phyloP scores from a whole-genome alignment of 1,140 invertebrate genomes.

The Proctacanthus coquilletti region DNA sequence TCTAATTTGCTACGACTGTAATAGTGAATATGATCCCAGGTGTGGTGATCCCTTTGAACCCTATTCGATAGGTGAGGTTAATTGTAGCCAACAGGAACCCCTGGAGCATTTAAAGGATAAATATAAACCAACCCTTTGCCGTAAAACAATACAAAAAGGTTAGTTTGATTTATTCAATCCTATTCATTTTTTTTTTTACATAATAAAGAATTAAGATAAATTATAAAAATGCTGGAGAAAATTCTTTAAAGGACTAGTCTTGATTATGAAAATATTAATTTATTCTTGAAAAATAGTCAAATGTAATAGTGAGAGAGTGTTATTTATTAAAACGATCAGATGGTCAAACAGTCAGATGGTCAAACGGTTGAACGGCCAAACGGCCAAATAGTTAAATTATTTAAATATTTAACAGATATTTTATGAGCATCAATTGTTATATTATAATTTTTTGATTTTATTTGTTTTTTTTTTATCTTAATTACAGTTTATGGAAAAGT shows the following conservation, averaged over 20 bases:
- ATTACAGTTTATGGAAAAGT: constrained; percentile 53
- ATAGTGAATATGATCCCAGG: constrained; percentile 67
- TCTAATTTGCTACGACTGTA: constrained; percentile 62
- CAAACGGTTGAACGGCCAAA: too few relatives aligned
- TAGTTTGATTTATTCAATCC: constrained; percentile 8
- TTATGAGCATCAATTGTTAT: neutral
- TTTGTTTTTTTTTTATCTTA: constrained; percentile 7
- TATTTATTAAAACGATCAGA: too few relatives aligned
- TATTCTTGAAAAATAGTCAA: too few relatives aligned
- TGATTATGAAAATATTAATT: too few relatives aligned
- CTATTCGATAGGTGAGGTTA: constrained; percentile 62
- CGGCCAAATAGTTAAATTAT: too few relatives aligned
- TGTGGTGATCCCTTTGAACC: constrained; percentile 73
- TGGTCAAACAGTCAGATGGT: too few relatives aligned
- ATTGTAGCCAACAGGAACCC: constrained; percentile 59
- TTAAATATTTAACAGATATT: too few relatives aligned
- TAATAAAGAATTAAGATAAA: too few relatives aligned
- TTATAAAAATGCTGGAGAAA: too few relatives aligned
- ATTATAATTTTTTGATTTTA: constrained; percentile 1
- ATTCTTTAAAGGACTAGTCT: too few relatives aligned
- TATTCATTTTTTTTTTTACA: too few relatives aligned
- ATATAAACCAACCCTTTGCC: constrained; percentile 50
- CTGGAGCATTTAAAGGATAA: constrained; percentile 48
- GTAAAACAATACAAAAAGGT: constrained; percentile 64
- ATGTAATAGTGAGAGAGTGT: too few relatives aligned